Evolutionary conservation across 2,797 vertebrate genomes (phyloP), one percentile per base, ranked within the genome.

Genomic region (Enteromius paludinosus): DNA sequence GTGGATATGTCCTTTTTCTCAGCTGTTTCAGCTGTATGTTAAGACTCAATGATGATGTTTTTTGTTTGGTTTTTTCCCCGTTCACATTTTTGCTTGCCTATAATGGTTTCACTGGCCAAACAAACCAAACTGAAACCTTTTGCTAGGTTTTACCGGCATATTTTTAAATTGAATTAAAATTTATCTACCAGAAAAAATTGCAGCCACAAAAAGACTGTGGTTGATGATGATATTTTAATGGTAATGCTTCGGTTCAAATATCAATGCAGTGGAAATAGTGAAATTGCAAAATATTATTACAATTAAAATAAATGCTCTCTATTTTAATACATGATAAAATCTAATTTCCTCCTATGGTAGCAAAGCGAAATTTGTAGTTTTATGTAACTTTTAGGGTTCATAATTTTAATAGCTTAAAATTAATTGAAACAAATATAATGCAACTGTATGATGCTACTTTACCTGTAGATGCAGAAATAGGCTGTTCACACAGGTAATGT

Each of bases 1-100:
- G 65, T 85, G 86, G 82, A 84, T 61, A 70, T 52, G 28, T 33
- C 5, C 0, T 35, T 35, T 41, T 56, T 45, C 62, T 59, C 18
- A 65, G 23, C 20, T n/a, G 54, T 64, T 38, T 49, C 43, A 66
- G 45, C 61, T 6, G 5, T 38, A 6, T 43, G 49, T 65, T 12
- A n/a, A 9, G 20, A 3, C 18, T 49, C 25, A 78, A 66, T 43
- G 9, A 23, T 23, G 38, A 33, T 66, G 33, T 30, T 30, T 30
- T 33, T 33, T 3, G 33, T 23, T 66, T 49, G 8, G 52, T 6
- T 6, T 35, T 35, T 35, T 35, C 4, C 23, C 69, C 12, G 20
- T 72, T 72, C 17, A 45, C 18, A 69, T 74, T 23, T 73, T 4
- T 73, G 7, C 12, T 41, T 30, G 9, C 45, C 5, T 12, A 17